These are phyloP conservation scores for Meandrina meandrites DNA, from an alignment of 92 coral and sea anemone genomes.

Conservation along the genomic window DNA sequence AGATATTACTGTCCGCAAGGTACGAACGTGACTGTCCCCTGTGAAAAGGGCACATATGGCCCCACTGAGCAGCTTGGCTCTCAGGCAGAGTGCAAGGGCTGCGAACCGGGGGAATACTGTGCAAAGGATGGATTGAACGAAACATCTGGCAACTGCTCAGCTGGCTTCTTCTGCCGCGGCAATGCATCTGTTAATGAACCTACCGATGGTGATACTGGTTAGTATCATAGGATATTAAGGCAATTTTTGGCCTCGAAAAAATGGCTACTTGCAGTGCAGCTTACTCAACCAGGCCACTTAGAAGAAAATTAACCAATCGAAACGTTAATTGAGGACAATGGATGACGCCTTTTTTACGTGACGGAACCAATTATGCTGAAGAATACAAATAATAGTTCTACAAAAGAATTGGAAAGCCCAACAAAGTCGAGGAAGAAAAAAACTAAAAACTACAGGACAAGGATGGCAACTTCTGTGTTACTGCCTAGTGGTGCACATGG, in stretches of 20 bases:
- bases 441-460: too few species aligned
- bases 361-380: too few species aligned
- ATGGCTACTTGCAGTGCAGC: too few species aligned
- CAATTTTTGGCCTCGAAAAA: neutral
- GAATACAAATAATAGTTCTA: too few species aligned
- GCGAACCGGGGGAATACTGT: constrained; percentile 93
- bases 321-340: too few species aligned
- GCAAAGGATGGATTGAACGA: constrained; percentile 76
- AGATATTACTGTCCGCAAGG: constrained; percentile 87
- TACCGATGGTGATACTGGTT: constrained; percentile 84
- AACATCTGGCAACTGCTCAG: constrained; percentile 95
- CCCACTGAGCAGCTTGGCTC: constrained; percentile 81
- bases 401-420: too few species aligned
- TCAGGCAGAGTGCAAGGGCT: constrained; percentile 79
- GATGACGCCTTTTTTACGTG: too few species aligned
- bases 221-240: neutral
- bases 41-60: constrained; percentile 81
- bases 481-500: neutral
- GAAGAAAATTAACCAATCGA: too few species aligned
- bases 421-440: too few species aligned
- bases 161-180: constrained; percentile 87
- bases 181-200: constrained; percentile 90
- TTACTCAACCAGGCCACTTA: too few species aligned
- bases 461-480: neutral
- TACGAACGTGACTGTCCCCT: constrained; percentile 74